phyloP scores from a whole-genome alignment of 2,797 vertebrate species.

The Pristis pectinata region DNA sequence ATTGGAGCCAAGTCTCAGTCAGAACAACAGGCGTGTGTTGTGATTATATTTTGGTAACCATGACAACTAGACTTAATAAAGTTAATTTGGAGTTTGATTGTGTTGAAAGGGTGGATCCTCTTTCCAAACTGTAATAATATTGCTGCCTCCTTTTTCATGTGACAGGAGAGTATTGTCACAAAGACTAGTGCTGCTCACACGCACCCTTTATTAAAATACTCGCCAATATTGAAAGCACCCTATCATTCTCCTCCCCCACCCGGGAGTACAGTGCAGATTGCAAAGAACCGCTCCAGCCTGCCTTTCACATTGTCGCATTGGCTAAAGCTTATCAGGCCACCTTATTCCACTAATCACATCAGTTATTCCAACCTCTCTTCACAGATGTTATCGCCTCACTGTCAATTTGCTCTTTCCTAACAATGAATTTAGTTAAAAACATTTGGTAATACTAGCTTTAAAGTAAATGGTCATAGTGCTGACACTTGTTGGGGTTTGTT shows the following conservation, averaged over 20 bases:
- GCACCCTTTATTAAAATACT: background rate
- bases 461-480: background rate
- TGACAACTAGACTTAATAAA: background rate
- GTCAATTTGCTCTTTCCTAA: background rate
- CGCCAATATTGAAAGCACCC: background rate
- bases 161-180: background rate
- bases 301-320: background rate
- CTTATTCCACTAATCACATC: background rate
- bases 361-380: background rate
- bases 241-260: background rate
- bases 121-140: background rate
- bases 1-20: background rate
- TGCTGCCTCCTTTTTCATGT: background rate
- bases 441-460: background rate
- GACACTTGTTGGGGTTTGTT: background rate
- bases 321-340: background rate
- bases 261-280: background rate
- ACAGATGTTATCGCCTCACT: background rate
- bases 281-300: background rate
- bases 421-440: background rate
- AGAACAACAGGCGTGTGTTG: background rate
- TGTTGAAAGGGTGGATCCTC: background rate
- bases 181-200: background rate
- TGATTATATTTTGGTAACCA: slow-evolving; percentile 2
- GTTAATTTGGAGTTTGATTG: background rate